phyloP scores from a whole-genome alignment of 2,797 vertebrate genomes.

The Takifugu ocellatus region DNA sequence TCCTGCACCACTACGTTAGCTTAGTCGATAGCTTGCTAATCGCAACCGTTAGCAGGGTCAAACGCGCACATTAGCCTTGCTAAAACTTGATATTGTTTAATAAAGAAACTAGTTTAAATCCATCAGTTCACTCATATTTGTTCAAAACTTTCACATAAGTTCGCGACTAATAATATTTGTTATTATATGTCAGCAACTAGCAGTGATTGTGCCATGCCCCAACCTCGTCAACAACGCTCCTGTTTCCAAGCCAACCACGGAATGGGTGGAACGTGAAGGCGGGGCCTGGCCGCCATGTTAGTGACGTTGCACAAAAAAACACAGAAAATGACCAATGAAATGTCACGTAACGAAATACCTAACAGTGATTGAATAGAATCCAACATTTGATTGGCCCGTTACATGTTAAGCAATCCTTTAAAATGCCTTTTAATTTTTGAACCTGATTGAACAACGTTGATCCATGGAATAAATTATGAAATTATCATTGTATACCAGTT shows the following conservation, averaged over 20 bases:
- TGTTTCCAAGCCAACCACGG: constrained; percentile 65
- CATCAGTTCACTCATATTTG: not conserved
- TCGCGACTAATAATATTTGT: not conserved
- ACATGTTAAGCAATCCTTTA: too few species aligned
- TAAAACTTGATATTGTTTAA: not conserved
- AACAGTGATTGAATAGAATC: not conserved
- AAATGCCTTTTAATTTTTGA: too few species aligned
- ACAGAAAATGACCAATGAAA: constrained; percentile 24
- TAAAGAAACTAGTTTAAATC: not conserved
- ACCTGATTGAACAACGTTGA: too few species aligned
- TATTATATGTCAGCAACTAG: not conserved
- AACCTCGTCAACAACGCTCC: constrained; percentile 34
- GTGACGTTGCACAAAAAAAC: constrained; percentile 16
- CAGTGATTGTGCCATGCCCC: constrained; percentile 15
- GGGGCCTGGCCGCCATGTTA: constrained; percentile 7
- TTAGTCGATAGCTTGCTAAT: not conserved
- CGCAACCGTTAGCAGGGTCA: not conserved
- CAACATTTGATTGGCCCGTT: not conserved
- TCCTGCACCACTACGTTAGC: too few species aligned
- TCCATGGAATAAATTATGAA: too few species aligned
- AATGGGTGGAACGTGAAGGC: not conserved
- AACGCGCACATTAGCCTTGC: not conserved
- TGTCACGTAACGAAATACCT: not conserved
- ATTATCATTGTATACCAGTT: too few species aligned
- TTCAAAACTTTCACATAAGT: not conserved